A percentile compares a stretch with the other conserved stretches of the same genome.
Evolutionary conservation across 2,888 invertebrate genomes (phyloP).

Genomic region (Ichneumon xanthorius): DNA sequence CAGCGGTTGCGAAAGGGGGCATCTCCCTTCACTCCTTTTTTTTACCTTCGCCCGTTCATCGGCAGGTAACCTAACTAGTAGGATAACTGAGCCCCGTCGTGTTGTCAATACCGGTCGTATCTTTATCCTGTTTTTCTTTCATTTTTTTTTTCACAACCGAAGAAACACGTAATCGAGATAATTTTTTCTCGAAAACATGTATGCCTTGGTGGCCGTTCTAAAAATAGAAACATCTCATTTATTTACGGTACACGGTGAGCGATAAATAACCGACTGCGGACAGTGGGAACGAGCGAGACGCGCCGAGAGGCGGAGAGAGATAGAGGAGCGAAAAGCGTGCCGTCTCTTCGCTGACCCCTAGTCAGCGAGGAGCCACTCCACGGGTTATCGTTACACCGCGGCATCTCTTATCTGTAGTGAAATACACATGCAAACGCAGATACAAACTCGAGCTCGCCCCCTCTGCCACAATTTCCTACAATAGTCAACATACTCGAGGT

Average conservation of each 20-base stretch:
- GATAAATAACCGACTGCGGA: conserved; percentile 26
- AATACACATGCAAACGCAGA: conserved; percentile 15
- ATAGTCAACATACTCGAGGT: conserved; percentile 29
- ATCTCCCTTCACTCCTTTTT: background rate
- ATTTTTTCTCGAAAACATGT: conserved; percentile 20
- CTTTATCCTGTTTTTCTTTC: background rate
- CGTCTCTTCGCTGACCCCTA: conserved; percentile 69
- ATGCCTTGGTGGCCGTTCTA: background rate
- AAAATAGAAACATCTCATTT: conserved; percentile 37
- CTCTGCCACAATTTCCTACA: background rate
- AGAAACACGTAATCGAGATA: conserved; percentile 8
- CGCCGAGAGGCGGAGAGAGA: conserved; percentile 19
- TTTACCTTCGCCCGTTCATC: background rate
- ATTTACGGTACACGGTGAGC: conserved; percentile 3
- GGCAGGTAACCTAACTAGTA: background rate
- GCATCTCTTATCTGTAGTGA: conserved; percentile 66
- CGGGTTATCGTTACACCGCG: conserved; percentile 70
- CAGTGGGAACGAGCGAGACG: conserved; percentile 50
- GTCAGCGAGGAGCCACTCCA: conserved; percentile 52
- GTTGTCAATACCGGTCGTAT: background rate
- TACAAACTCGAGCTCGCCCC: background rate
- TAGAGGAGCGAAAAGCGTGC: conserved; percentile 70
- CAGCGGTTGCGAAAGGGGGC: background rate
- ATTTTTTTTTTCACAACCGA: background rate
- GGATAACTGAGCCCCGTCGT: background rate